Evolutionary conservation across 2,888 invertebrate species (phyloP).

Genomic region (Antitype chi): DNA sequence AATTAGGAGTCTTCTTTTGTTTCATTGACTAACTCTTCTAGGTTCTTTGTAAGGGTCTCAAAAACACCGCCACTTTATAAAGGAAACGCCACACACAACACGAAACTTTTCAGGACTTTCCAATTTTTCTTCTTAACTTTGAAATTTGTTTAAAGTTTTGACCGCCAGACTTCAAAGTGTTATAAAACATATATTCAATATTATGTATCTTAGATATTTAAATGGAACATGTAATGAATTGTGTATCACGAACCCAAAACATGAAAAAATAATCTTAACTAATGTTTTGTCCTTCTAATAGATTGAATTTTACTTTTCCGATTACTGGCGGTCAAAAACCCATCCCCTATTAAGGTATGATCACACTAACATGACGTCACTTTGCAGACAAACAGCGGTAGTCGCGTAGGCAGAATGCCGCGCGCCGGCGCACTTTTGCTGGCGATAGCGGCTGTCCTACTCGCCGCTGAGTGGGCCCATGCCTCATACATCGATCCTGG

Average conservation of each 20-base stretch:
- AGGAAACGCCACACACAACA: conserved; percentile 50
- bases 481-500: conserved; percentile 87
- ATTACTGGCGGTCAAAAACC: conserved; percentile 11
- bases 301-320: neutral
- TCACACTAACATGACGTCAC: conserved; percentile 42
- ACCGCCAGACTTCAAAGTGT: conserved; percentile 1
- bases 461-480: conserved; percentile 85
- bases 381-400: conserved; percentile 84
- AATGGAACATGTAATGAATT: neutral
- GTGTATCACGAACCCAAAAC: neutral
- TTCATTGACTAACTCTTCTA: conserved; percentile 3
- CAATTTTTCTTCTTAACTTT: neutral
- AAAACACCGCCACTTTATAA: neutral
- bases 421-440: conserved; percentile 87
- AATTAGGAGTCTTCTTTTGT: neutral
- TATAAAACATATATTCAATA: neutral
- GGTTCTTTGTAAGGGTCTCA: conserved; percentile 1
- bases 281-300: neutral
- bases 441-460: conserved; percentile 86
- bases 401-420: conserved; percentile 85
- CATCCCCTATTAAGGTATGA: neutral
- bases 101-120: conserved; percentile 9
- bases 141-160: neutral
- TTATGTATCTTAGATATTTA: no score
- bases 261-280: neutral